Conservation (phyloP, 2,888 invertebrate species). For the Perizoma flavofasciatum region DNA sequence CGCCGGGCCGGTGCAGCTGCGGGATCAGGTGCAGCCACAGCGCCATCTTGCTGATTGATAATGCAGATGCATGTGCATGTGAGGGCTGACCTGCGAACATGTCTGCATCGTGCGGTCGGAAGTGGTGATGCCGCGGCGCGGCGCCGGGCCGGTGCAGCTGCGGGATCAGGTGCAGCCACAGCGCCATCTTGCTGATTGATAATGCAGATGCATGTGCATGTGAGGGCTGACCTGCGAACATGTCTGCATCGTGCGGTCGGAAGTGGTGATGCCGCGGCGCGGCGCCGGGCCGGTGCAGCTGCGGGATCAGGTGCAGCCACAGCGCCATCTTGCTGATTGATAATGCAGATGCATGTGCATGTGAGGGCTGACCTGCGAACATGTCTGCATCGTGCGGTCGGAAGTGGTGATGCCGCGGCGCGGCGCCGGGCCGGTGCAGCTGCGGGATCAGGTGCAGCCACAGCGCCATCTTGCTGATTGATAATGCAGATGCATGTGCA, state of each 20-base stretch:
- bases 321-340: slow-evolving; percentile 95
- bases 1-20: slow-evolving; percentile 91
- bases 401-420: slow-evolving; percentile 90
- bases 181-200: slow-evolving; percentile 94
- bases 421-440: slow-evolving; percentile 89
- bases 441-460: slow-evolving; percentile 95
- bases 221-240: slow-evolving; percentile 86
- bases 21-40: slow-evolving; percentile 95
- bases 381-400: slow-evolving; percentile 86
- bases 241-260: slow-evolving; percentile 86
- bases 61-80: too few species aligned
- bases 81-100: slow-evolving; percentile 87
- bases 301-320: slow-evolving; percentile 94
- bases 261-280: slow-evolving; percentile 90
- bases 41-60: slow-evolving; percentile 95
- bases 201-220: too few species aligned
- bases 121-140: slow-evolving; percentile 88
- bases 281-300: slow-evolving; percentile 90
- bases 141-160: slow-evolving; percentile 91
- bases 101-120: slow-evolving; percentile 86
- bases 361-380: slow-evolving; percentile 85
- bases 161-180: slow-evolving; percentile 94
- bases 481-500: too few species aligned
- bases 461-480: slow-evolving; percentile 94
- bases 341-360: too few species aligned